These are phyloP conservation scores for Aythya fuligula DNA, from an alignment of 2,797 vertebrate genomes.

Conservation along the genomic window DNA sequence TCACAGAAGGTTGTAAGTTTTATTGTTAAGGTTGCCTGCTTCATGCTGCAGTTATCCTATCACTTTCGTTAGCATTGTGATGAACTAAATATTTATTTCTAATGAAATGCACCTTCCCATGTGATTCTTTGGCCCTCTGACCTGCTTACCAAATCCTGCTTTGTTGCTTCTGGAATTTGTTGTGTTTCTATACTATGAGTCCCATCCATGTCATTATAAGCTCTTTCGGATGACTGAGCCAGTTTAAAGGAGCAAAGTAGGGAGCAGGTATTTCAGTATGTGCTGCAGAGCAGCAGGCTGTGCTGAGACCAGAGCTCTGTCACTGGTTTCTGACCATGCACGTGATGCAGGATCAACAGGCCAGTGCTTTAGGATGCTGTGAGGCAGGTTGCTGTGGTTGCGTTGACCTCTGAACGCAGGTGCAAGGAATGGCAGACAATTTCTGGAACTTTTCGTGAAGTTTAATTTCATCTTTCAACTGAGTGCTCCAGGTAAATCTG, in stretches of 20 bases:
- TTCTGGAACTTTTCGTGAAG: neutral
- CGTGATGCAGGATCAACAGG: accelerated
- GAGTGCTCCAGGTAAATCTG: neutral
- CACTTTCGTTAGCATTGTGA: accelerated
- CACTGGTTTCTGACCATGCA: accelerated
- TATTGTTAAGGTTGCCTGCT: neutral
- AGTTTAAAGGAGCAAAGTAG: neutral
- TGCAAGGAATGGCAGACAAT: neutral
- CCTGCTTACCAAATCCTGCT: neutral
- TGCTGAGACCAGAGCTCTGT: neutral
- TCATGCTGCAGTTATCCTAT: neutral
- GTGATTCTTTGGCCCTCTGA: neutral
- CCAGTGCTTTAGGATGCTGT: neutral
- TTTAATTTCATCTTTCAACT: neutral
- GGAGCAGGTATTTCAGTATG: neutral
- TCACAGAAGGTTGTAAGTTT: neutral
- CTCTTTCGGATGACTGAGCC: neutral
- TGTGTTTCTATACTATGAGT: neutral
- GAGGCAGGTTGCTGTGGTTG: neutral
- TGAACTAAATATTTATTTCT: neutral
- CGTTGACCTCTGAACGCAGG: neutral
- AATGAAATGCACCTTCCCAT: neutral
- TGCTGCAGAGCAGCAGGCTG: neutral
- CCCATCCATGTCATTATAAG: neutral
- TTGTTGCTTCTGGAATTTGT: neutral